These are phyloP conservation scores for Bactericera cockerelli DNA, from an alignment of 1,140 invertebrate species.

Conservation along the genomic window DNA sequence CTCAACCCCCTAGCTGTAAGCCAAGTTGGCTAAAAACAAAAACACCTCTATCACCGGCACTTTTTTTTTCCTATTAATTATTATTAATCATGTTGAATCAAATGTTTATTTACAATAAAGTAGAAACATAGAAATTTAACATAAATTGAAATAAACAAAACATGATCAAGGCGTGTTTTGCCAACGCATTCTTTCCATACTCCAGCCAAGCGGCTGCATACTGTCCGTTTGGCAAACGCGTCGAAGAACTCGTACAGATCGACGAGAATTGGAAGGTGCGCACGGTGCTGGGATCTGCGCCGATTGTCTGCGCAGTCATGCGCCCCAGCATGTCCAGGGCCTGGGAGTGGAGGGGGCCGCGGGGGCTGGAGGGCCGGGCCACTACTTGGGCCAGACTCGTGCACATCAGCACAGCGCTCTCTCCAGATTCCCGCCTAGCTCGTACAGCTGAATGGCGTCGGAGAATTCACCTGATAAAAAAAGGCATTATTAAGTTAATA, in stretches of 20 bases:
- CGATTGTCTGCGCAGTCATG: slow-evolving; percentile 19
- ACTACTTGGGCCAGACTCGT: slow-evolving; percentile 62
- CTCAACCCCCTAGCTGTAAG: too few relatives aligned
- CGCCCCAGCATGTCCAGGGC: slow-evolving; percentile 33
- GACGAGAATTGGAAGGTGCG: slow-evolving; percentile 66
- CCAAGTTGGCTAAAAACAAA: too few relatives aligned
- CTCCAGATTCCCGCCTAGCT: slow-evolving; percentile 65
- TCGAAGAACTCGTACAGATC: slow-evolving; percentile 84
- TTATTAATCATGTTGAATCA: too few relatives aligned
- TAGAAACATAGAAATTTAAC: too few relatives aligned
- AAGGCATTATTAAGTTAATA: too few relatives aligned
- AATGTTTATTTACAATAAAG: too few relatives aligned
- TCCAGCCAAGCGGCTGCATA: slow-evolving; percentile 63
- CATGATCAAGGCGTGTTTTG: too few relatives aligned
- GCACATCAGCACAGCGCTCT: slow-evolving; percentile 65
- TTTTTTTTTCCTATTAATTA: too few relatives aligned
- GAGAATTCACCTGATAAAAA: slow-evolving; percentile 79
- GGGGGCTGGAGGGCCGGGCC: slow-evolving; percentile 44
- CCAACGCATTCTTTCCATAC: too few relatives aligned
- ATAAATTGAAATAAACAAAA: too few relatives aligned
- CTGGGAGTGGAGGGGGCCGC: slow-evolving; percentile 46
- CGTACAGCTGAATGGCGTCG: slow-evolving; percentile 79
- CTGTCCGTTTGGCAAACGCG: slow-evolving; percentile 64
- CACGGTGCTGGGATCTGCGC: slow-evolving; percentile 33
- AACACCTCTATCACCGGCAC: too few relatives aligned